phyloP scores from a whole-genome alignment of 2,888 invertebrate genomes.

The Aethes cnicana region DNA sequence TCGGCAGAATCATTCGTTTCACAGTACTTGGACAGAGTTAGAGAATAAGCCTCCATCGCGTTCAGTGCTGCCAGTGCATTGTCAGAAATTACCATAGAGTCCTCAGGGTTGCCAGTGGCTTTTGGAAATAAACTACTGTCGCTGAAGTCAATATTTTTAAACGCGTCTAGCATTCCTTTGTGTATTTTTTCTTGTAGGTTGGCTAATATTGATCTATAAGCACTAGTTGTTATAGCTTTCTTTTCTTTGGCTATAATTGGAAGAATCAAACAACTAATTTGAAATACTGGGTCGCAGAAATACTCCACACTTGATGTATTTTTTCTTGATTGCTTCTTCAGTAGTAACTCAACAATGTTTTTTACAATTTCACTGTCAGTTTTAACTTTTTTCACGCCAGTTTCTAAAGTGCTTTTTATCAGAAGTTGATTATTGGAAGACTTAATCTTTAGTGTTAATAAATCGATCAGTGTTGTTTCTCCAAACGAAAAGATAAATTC shows the following conservation, averaged over 20 bases:
- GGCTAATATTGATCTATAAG: slow-evolving; percentile 64
- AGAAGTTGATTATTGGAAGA: slow-evolving; percentile 55
- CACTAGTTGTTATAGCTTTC: slow-evolving; percentile 61
- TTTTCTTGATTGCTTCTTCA: slow-evolving; percentile 50
- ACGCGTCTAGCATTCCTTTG: slow-evolving; percentile 57
- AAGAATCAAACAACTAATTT: slow-evolving; percentile 65
- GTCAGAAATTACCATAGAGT: slow-evolving; percentile 53
- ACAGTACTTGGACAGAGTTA: slow-evolving; percentile 68
- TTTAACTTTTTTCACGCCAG: slow-evolving; percentile 67
- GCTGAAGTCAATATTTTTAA: slow-evolving; percentile 63
- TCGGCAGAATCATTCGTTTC: slow-evolving; percentile 60
- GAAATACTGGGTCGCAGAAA: slow-evolving; percentile 64
- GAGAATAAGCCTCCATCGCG: slow-evolving; percentile 68
- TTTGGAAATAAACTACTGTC: slow-evolving; percentile 40
- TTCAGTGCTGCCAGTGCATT: slow-evolving; percentile 60
- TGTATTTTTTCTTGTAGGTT: slow-evolving; percentile 71
- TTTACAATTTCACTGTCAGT: slow-evolving; percentile 63
- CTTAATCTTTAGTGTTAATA: slow-evolving; percentile 64
- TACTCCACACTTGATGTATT: slow-evolving; percentile 50
- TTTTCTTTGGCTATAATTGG: slow-evolving; percentile 71
- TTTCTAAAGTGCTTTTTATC: slow-evolving; percentile 61
- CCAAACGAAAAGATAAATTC: slow-evolving; percentile 63
- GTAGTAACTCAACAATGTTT: slow-evolving; percentile 59
- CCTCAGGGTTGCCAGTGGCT: slow-evolving; percentile 50
- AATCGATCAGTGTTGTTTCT: slow-evolving; percentile 52